Percentiles rank a stretch among this genome's conserved stretches.
These are phyloP conservation scores for Sarcoramphus papa DNA, from an alignment of 2,797 vertebrate species.

Conservation along the genomic window DNA sequence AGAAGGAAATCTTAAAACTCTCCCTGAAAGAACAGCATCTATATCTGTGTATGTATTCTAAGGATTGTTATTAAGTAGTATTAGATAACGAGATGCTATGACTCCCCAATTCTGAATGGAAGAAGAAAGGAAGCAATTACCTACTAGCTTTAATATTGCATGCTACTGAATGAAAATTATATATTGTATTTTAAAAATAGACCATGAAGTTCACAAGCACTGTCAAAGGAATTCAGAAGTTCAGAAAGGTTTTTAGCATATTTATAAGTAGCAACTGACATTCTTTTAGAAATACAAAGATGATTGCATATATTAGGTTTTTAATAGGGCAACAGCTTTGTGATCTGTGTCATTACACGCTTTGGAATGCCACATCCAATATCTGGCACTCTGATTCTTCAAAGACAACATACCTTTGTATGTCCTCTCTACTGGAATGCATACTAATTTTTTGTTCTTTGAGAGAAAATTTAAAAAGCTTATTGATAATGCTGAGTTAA, in stretches of 20 bases:
- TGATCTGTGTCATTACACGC: neutral
- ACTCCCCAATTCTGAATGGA: neutral
- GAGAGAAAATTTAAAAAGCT: neutral
- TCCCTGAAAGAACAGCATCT: neutral
- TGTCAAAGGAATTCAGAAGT: conserved; percentile 30
- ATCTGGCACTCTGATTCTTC: conserved; percentile 6
- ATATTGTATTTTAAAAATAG: conserved; percentile 18
- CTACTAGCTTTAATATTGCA: neutral
- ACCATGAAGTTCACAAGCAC: conserved; percentile 16
- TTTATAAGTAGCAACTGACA: conserved; percentile 32
- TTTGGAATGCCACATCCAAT: conserved; percentile 7
- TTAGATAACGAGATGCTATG: neutral
- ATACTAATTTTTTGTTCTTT: neutral
- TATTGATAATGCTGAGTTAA: neutral
- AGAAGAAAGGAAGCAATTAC: conserved; percentile 21
- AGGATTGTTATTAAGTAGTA: neutral
- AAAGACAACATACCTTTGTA: neutral
- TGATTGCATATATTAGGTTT: conserved; percentile 25
- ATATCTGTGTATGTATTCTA: neutral
- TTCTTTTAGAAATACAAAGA: conserved; percentile 12
- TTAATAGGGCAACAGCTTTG: conserved; percentile 9
- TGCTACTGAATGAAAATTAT: conserved; percentile 7
- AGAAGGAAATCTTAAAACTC: neutral
- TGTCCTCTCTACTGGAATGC: neutral
- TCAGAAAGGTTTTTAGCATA: conserved; percentile 35